phyloP scores from a whole-genome alignment of 2,797 vertebrate species.

The Tiaroga cobitis region DNA sequence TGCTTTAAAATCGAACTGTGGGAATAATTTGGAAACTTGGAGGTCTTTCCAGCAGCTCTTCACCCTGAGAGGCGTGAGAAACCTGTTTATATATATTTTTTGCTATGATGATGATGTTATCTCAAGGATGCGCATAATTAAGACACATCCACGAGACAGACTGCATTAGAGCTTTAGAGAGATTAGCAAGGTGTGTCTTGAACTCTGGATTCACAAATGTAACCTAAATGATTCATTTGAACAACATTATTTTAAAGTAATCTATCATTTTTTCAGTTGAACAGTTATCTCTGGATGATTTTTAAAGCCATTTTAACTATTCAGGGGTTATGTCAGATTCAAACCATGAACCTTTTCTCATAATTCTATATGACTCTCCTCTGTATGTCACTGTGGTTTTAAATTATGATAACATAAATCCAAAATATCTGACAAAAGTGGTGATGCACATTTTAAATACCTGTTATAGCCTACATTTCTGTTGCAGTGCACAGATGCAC shows the following conservation, averaged over 20 bases:
- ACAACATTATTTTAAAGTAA: not conserved
- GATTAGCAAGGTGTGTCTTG: slow-evolving; percentile 55
- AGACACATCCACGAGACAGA: slow-evolving; percentile 14
- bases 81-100: slow-evolving; percentile 44
- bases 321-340: not conserved
- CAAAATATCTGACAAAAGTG: not conserved
- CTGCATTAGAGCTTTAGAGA: slow-evolving; percentile 38
- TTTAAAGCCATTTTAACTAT: not conserved
- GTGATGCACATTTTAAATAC: not conserved
- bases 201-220: slow-evolving; percentile 18
- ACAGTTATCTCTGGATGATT: not conserved
- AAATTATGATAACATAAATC: not conserved
- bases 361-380: no score
- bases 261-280: not conserved
- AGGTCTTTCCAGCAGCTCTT: slow-evolving; percentile 66
- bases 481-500: not conserved
- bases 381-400: not conserved
- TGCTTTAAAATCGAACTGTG: slow-evolving; percentile 38
- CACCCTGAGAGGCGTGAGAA: slow-evolving; percentile 58
- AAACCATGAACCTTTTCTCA: not conserved
- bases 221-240: not conserved
- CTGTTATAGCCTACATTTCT: not conserved
- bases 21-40: slow-evolving; percentile 60
- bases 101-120: slow-evolving; percentile 53
- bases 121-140: slow-evolving; percentile 56